Percentiles rank a stretch among this genome's conserved stretches.
phyloP scores from a whole-genome alignment of 2,797 vertebrate species.

The Cheirogaleus major region DNA sequence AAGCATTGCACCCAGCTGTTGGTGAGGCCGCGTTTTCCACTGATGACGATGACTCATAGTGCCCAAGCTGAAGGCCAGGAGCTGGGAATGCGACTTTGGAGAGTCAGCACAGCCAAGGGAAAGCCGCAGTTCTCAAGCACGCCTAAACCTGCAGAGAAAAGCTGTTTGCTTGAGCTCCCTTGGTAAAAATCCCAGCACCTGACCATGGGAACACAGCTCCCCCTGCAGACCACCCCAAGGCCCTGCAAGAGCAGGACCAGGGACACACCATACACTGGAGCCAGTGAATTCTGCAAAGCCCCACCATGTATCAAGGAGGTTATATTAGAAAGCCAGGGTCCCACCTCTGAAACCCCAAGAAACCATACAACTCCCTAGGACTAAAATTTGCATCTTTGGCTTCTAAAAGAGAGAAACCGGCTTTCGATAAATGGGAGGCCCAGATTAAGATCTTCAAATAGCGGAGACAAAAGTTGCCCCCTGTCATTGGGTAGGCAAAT shows the following conservation, averaged over 20 bases:
- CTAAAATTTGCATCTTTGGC: neutral
- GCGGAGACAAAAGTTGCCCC: neutral
- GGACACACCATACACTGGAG: neutral
- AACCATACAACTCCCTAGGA: neutral
- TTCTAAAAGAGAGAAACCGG: constrained; percentile 44
- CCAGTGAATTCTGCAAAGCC: neutral
- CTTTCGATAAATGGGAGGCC: neutral
- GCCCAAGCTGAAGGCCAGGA: constrained; percentile 41
- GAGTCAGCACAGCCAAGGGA: neutral
- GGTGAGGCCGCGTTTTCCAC: constrained; percentile 25
- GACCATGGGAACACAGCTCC: neutral
- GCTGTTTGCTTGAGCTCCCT: neutral
- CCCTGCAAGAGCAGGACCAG: neutral
- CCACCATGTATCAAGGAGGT: neutral
- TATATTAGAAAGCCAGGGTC: neutral
- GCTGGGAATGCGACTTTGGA: constrained; percentile 20
- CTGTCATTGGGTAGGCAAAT: neutral
- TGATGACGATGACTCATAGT: constrained; percentile 55
- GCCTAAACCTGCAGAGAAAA: constrained; percentile 40
- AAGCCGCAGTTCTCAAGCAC: neutral
- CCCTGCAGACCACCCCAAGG: constrained; percentile 29
- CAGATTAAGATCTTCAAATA: neutral
- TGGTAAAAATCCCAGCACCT: neutral
- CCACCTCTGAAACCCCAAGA: neutral
- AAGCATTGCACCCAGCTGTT: constrained; percentile 58